Evolutionary conservation across 2,888 invertebrate species (phyloP).

Genomic region (Eupithecia pulchellata): DNA sequence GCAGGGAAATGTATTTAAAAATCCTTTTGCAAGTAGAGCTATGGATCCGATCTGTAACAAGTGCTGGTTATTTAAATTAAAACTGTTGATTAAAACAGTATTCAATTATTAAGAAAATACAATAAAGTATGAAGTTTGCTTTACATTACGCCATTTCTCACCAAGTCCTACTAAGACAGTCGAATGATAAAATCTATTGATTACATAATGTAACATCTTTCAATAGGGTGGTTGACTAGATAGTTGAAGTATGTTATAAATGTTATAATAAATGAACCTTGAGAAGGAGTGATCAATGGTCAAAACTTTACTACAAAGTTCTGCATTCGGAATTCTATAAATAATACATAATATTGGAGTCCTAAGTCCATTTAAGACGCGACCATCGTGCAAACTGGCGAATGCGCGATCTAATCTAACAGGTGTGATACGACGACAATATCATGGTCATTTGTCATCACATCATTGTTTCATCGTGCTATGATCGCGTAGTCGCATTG

Average conservation of each 20-base stretch:
- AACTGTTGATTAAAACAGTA: slow-evolving; percentile 4
- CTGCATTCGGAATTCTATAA: not conserved
- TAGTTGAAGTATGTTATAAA: not conserved
- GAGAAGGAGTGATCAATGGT: too few species aligned
- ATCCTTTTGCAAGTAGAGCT: not conserved
- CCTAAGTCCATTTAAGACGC: not conserved
- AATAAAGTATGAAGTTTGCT: slow-evolving; percentile 44
- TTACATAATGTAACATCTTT: not conserved
- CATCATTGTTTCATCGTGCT: not conserved
- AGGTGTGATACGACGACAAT: too few species aligned
- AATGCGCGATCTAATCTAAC: not conserved
- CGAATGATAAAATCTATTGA: not conserved
- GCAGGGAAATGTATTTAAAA: not conserved
- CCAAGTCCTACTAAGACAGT: not conserved
- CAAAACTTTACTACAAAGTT: not conserved
- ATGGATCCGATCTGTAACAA: not conserved
- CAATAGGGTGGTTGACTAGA: not conserved
- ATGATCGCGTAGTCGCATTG: not conserved
- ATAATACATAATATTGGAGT: not conserved
- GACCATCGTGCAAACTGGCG: not conserved
- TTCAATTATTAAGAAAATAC: slow-evolving; percentile 24
- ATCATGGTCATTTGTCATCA: not conserved
- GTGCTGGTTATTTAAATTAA: slow-evolving; percentile 12
- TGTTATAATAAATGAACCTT: too few species aligned
- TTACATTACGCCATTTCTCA: slow-evolving; percentile 22